These are phyloP conservation scores for Sternarchorhynchus goeldii DNA, from an alignment of 2,797 vertebrate species.

Conservation along the genomic window DNA sequence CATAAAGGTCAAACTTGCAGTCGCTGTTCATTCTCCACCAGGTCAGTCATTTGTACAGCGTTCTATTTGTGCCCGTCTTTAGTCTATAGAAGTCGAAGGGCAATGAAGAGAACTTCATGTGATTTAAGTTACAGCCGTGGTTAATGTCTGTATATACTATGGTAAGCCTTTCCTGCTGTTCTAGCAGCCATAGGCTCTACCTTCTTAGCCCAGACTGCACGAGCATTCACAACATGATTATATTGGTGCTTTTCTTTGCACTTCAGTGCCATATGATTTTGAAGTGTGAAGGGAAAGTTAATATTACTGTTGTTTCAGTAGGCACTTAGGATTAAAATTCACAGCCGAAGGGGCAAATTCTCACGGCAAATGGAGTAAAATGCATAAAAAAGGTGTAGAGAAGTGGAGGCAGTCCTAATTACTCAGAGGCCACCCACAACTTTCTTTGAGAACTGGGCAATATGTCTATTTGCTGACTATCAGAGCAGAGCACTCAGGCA, in stretches of 20 bases:
- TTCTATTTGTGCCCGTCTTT: conserved; percentile 12
- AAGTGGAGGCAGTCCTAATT: conserved; percentile 54
- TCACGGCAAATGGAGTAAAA: conserved; percentile 17
- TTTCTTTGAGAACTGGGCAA: conserved; percentile 10
- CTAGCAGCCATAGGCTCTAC: conserved; percentile 56
- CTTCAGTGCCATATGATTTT: conserved; percentile 61
- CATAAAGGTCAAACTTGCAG: conserved; percentile 30
- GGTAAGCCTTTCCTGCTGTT: conserved; percentile 33
- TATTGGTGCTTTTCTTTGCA: conserved; percentile 57
- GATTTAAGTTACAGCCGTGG: conserved; percentile 23
- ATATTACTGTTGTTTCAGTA: conserved; percentile 41
- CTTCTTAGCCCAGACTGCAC: conserved; percentile 41
- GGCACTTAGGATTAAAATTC: conserved; percentile 21
- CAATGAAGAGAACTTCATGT: background rate
- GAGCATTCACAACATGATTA: conserved; percentile 56
- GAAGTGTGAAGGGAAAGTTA: conserved; percentile 61
- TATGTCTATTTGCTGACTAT: conserved; percentile 36
- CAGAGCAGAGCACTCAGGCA: conserved; percentile 38
- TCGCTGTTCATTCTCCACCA: background rate
- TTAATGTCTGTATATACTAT: conserved; percentile 31
- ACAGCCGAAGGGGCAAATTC: conserved; percentile 16
- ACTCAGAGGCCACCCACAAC: conserved; percentile 48
- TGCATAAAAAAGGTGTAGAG: conserved; percentile 45
- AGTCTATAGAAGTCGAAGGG: background rate
- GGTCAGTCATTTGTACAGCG: conserved; percentile 4